These are phyloP conservation scores for Chloroceryle amazona DNA, from an alignment of 2,797 vertebrate genomes.

Conservation along the genomic window DNA sequence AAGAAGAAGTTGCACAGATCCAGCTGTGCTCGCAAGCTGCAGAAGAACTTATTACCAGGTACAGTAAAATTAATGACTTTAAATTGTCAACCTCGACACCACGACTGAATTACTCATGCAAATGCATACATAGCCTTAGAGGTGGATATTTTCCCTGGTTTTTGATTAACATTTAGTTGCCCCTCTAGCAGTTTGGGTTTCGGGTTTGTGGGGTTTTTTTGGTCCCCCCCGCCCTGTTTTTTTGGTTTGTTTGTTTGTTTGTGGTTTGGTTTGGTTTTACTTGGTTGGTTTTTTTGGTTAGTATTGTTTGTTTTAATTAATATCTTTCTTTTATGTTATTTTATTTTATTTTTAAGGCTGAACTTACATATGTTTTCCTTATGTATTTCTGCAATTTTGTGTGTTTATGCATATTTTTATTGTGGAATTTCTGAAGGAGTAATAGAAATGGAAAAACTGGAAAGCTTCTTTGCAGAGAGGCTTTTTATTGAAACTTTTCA, in stretches of 20 bases:
- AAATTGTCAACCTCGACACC: neutral
- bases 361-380: neutral
- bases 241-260: too few relatives aligned
- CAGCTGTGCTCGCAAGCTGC: constrained; percentile 93
- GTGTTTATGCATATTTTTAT: neutral
- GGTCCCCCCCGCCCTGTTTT: too few relatives aligned
- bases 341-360: neutral
- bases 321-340: too few relatives aligned
- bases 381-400: neutral
- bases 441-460: neutral
- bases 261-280: too few relatives aligned
- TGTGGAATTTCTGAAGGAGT: neutral
- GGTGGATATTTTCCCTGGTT: neutral
- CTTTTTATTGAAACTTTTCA: neutral
- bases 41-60: constrained; percentile 97
- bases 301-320: too few relatives aligned
- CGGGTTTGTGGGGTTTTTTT: too few relatives aligned
- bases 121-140: neutral
- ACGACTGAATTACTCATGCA: neutral
- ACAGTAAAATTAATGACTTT: neutral
- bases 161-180: neutral
- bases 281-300: too few relatives aligned
- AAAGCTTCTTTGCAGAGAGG: neutral
- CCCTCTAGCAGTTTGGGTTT: neutral
- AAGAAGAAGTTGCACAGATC: constrained; percentile 91